phyloP scores from a whole-genome alignment of 1,140 invertebrate genomes.

The Sitophilus oryzae region DNA sequence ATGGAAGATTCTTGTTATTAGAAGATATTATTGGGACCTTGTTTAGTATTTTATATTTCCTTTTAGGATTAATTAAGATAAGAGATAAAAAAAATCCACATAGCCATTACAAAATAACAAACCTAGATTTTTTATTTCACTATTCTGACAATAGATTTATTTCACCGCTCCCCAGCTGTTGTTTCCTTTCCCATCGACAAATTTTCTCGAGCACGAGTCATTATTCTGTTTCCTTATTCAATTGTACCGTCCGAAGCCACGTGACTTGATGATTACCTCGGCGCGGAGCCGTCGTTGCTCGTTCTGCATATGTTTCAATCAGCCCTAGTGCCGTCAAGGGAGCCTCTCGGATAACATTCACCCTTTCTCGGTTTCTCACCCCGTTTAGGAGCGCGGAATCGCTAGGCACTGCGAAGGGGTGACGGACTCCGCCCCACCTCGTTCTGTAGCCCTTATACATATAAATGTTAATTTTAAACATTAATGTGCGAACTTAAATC shows the following conservation, averaged over 20 bases:
- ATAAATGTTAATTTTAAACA: background rate
- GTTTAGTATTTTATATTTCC: too few relatives aligned
- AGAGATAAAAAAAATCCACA: too few relatives aligned
- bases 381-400: background rate
- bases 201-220: background rate
- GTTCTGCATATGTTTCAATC: conserved; percentile 17
- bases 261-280: background rate
- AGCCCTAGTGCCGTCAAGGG: conserved; percentile 8
- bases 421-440: background rate
- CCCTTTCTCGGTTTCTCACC: background rate
- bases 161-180: background rate
- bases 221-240: background rate
- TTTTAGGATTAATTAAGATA: too few relatives aligned
- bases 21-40: too few relatives aligned
- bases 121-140: too few relatives aligned
- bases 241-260: background rate
- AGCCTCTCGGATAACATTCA: background rate
- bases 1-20: too few relatives aligned
- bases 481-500: background rate
- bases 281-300: background rate
- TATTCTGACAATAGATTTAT: too few relatives aligned
- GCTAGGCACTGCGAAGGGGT: too few relatives aligned
- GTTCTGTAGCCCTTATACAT: background rate
- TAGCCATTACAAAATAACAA: too few relatives aligned
- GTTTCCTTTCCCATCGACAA: background rate